Base-by-base conservation (phyloP, 2,113 vertebrate species). In the Silurus asotus region DNA sequence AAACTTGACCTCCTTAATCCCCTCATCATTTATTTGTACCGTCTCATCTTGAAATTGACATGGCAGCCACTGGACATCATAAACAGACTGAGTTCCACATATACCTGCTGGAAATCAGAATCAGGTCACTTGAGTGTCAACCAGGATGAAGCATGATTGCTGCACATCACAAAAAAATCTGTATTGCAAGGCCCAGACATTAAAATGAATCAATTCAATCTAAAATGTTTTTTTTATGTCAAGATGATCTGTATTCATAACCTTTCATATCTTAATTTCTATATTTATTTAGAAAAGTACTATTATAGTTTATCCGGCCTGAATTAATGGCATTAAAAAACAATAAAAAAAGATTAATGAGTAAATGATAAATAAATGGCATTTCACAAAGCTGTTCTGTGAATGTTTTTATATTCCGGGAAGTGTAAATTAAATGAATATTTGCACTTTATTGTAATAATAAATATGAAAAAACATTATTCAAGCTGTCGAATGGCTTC, bases 41-140 rank as follows among this genome's bases (percentile, higher is more conserved):
- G 28, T 72, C 45, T 95, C 94, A 80, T 95, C 95, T 8, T 67
- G 89, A 90, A 96, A 94, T 25, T 84, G 76, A 89, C 95, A 96
- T 4, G 93, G 89, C 48, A 95, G 85, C 94, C 93, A 94, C 45
- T 86, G 70, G 14, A 93, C 25, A 81, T 91, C 89, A 8, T 82
- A 59, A 75, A 86, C 19, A 64, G 89, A 14, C 51, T 65, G 82
- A 37, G 92, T 86, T 65, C 88, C 92, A 90, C 74, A 70, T 20
- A 87, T 62, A 78, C 93, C 93, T 84, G 83, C 28, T 55, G 23
- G 23, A 28, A n/a, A 77, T 55, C 11, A 77, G 25, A 55, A 15
- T 25, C n/a, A 53, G 0, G 23, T 25, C 15, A n/a, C 6, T 77
- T 76, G 51, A 55, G 51, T 55, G 14, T 77, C 25, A 77, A 55